Percentiles rank a stretch among this genome's conserved stretches.
Conservation (phyloP, 2,797 vertebrate genomes). For the Enteromius paludinosus region DNA sequence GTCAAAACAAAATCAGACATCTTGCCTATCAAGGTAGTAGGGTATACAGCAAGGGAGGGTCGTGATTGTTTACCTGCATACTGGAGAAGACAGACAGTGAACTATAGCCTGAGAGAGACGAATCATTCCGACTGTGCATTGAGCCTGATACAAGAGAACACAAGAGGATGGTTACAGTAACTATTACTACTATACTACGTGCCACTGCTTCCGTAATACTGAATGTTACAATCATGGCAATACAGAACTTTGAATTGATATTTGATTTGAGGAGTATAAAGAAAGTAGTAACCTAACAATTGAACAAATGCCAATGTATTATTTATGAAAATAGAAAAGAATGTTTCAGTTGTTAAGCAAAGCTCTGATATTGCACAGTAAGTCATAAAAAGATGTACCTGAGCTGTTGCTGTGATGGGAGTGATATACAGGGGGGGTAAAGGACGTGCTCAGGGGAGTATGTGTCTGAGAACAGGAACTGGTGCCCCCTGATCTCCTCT, state of each 20-base stretch:
- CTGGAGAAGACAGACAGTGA: constrained; percentile 81
- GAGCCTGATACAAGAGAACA: constrained; percentile 71
- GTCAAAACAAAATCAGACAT: not conserved
- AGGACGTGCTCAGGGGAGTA: constrained; percentile 80
- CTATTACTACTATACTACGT: not conserved
- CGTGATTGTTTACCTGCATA: constrained; percentile 70
- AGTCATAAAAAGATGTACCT: constrained; percentile 66
- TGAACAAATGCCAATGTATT: not conserved
- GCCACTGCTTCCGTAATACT: not conserved
- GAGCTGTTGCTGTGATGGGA: constrained; percentile 80
- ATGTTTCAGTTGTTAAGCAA: not conserved
- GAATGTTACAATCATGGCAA: not conserved
- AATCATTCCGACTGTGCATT: constrained; percentile 83
- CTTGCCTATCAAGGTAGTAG: not conserved
- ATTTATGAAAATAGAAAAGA: not conserved
- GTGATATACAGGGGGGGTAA: constrained; percentile 83
- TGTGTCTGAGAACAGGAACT: constrained; percentile 81
- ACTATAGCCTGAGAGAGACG: constrained; percentile 82
- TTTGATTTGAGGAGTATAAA: not conserved
- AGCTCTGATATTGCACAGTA: not conserved
- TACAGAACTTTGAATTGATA: not conserved
- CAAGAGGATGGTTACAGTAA: not conserved
- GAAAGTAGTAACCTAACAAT: not conserved
- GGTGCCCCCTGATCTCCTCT: constrained; percentile 80
- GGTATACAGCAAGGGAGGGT: not conserved